Base-by-base conservation (phyloP, 2,113 vertebrate genomes). In the Pantherophis guttatus region DNA sequence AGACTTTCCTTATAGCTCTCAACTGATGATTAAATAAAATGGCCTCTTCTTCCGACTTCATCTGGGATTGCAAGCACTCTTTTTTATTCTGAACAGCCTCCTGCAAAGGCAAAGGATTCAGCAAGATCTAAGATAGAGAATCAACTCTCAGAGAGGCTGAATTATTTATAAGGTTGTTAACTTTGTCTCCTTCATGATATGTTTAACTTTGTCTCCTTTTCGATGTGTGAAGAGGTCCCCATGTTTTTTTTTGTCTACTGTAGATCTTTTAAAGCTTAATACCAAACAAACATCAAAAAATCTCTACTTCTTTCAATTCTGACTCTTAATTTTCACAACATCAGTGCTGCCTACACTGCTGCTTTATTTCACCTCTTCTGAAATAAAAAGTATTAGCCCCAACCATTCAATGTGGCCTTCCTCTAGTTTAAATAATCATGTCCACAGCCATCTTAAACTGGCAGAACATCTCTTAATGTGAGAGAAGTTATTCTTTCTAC, bases 31-130 rank as follows among this genome's bases (percentile, higher is more conserved):
- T 96, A 89, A 98, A 96, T 0, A 90, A 65, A 89, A 89, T 8
- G 90, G 92, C 96, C 93, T 98, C 97, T 86, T 96, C 96, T 92
- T 98, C 98, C 3, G 97, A 96, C 88, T 94, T 95, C 94, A 97
- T 94, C 95, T 97, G 97, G 94, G 94, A 62, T 53, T 93, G 89
- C 52, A 98, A 88, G 86, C 94, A 94, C 11, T 97, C 94, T 10
- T 95, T 96, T 96, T 96, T 97, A 91, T 93, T 96, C 91, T 94
- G 95, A 70, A 97, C 44, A 92, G 96, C 98, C 95, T 97, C 98
- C 98, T 98, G 96, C 85, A 85, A 95, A 93, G 1, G 91, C 54
- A 93, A 95, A 94, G 33, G 19, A 54, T 26, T 0, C 9, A 90
- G 52, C 3, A 93, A 86, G 85, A 24, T 85, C 19, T 53, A 50